Evolutionary conservation across 2,888 invertebrate genomes (phyloP).

Genomic region (Rhorus exstirpatorius): DNA sequence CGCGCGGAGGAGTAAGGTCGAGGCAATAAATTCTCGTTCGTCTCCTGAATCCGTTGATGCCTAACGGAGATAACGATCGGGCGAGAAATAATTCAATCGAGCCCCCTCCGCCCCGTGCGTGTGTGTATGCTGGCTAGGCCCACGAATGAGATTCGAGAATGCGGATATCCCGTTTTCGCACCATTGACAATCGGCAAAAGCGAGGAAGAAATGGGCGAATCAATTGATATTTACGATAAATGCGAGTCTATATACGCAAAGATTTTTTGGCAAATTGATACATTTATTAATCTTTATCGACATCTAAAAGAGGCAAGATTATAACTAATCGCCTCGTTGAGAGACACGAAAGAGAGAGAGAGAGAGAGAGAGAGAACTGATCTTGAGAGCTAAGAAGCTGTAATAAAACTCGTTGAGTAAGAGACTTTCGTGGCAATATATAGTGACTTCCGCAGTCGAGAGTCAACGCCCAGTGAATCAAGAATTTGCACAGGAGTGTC

Average conservation of each 20-base stretch:
- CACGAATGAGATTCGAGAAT: conserved; percentile 57
- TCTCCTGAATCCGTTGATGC: conserved; percentile 54
- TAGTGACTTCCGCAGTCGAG: background rate
- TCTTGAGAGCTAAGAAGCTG: background rate
- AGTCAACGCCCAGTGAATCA: conserved; percentile 23
- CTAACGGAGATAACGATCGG: conserved; percentile 66
- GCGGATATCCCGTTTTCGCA: conserved; percentile 39
- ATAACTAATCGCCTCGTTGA: conserved; percentile 15
- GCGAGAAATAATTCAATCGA: conserved; percentile 70
- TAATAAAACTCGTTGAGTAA: conserved; percentile 1
- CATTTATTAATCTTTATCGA: conserved; percentile 18
- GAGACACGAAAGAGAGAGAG: background rate
- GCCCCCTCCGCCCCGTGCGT: conserved; percentile 4
- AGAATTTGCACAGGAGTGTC: conserved; percentile 48
- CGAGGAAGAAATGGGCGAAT: conserved; percentile 36
- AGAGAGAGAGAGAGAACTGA: background rate
- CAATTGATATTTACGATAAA: background rate
- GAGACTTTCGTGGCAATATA: background rate
- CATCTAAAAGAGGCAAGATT: conserved; percentile 20
- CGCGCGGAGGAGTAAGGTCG: conserved; percentile 60
- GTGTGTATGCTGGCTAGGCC: conserved; percentile 3
- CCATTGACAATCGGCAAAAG: conserved; percentile 28
- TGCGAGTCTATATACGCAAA: background rate
- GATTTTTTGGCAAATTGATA: conserved; percentile 2
- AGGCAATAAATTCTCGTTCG: conserved; percentile 65